These are phyloP conservation scores for Zophobas morio DNA, from an alignment of 1,140 invertebrate species.

Conservation along the genomic window DNA sequence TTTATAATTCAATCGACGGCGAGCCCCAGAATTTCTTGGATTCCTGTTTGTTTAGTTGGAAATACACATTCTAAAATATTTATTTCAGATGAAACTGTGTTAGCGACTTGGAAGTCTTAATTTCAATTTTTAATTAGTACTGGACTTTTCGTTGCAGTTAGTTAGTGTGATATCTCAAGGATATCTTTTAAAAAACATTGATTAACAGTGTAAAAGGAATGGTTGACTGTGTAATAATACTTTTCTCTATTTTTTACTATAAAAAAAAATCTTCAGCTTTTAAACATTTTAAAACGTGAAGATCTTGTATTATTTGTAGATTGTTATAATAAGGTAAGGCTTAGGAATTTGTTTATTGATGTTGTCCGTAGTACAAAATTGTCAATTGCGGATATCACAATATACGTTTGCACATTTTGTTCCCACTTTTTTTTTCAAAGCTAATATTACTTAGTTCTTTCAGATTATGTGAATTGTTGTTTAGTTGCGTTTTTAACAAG, in stretches of 20 bases:
- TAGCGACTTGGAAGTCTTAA: slow-evolving; percentile 29
- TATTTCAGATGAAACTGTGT: slow-evolving; percentile 47
- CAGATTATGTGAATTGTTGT: slow-evolving; percentile 16
- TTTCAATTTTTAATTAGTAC: slow-evolving; percentile 22
- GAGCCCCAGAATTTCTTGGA: not conserved
- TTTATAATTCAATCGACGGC: not conserved
- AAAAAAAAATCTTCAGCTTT: slow-evolving; percentile 21
- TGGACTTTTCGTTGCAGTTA: slow-evolving; percentile 30
- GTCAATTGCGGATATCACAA: slow-evolving; percentile 46
- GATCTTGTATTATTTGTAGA: slow-evolving; percentile 49
- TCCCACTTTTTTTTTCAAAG: slow-evolving; percentile 32
- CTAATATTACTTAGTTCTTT: not conserved
- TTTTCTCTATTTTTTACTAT: slow-evolving; percentile 45
- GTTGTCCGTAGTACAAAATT: slow-evolving; percentile 47
- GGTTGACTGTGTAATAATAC: slow-evolving; percentile 42
- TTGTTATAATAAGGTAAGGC: slow-evolving; percentile 45
- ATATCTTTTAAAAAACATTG: slow-evolving; percentile 36
- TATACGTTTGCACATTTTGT: slow-evolving; percentile 43
- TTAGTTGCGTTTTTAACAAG: slow-evolving; percentile 11
- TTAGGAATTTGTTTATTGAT: slow-evolving; percentile 47
- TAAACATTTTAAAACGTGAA: slow-evolving; percentile 31
- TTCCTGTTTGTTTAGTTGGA: slow-evolving; percentile 26
- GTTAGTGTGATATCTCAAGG: slow-evolving; percentile 39
- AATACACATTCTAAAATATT: slow-evolving; percentile 48
- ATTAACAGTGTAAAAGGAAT: slow-evolving; percentile 42